These are phyloP conservation scores for Camelus bactrianus DNA, from an alignment of 2,113 vertebrate species.

Conservation along the genomic window DNA sequence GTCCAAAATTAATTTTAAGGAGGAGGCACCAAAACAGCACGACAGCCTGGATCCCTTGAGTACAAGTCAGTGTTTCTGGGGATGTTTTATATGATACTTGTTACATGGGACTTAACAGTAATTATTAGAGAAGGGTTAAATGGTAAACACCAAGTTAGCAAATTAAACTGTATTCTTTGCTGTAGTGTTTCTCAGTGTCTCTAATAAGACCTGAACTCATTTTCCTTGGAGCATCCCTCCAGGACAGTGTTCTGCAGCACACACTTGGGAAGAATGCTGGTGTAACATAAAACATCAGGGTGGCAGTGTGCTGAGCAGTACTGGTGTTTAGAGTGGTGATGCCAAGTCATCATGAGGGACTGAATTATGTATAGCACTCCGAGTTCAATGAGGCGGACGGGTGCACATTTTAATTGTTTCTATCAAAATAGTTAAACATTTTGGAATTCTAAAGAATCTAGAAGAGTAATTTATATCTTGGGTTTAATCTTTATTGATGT, in stretches of 20 bases:
- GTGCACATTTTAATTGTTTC: conserved; percentile 10
- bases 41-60: neutral
- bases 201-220: neutral
- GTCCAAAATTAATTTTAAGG: neutral
- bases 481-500: conserved; percentile 6
- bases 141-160: neutral
- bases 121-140: neutral
- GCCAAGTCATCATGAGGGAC: neutral
- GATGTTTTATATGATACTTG: neutral
- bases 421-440: conserved; percentile 42
- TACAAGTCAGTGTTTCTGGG: neutral
- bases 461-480: conserved; percentile 25
- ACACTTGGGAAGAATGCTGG: neutral
- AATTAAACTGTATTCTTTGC: conserved; percentile 26
- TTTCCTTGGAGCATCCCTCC: neutral
- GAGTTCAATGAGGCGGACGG: neutral
- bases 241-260: neutral
- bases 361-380: neutral
- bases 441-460: neutral
- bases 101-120: neutral
- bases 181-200: neutral
- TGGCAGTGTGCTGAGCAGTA: neutral
- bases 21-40: neutral
- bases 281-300: neutral
- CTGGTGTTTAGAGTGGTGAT: neutral